A percentile compares a stretch with the other conserved stretches of the same genome.
Conservation (phyloP, 1,140 invertebrate species). For the Solenopsis invicta region DNA sequence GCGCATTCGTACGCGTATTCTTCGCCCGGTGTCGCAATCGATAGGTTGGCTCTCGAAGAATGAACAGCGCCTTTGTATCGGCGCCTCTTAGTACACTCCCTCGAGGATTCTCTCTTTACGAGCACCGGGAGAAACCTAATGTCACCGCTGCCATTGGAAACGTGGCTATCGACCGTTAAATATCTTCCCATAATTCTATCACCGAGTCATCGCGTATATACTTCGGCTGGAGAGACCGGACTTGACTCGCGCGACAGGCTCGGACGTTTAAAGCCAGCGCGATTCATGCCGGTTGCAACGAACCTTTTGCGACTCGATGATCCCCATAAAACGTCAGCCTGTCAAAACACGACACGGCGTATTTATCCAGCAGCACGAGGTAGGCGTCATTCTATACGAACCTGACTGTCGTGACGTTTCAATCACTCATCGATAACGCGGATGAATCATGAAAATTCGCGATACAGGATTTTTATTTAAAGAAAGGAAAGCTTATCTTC, state of each 20-base stretch:
- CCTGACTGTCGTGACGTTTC: conserved; percentile 8
- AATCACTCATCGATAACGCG: neutral
- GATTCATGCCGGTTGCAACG: conserved; percentile 35
- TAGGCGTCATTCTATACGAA: neutral
- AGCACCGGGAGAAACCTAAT: conserved; percentile 60
- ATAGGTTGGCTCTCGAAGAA: conserved; percentile 39
- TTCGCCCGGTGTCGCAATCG: conserved; percentile 21
- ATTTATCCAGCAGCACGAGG: conserved; percentile 3
- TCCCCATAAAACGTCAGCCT: neutral
- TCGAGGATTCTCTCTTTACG: conserved; percentile 13
- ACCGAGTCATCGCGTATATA: conserved; percentile 20
- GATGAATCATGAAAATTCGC: neutral
- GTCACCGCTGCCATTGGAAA: conserved; percentile 47
- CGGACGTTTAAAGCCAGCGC: conserved; percentile 31
- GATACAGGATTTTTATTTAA: neutral
- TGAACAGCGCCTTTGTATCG: conserved; percentile 41
- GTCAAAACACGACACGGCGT: conserved; percentile 35
- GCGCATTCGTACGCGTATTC: neutral
- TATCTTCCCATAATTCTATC: conserved; percentile 50
- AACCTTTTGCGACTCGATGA: neutral
- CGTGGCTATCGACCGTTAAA: conserved; percentile 11
- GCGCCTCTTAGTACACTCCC: conserved; percentile 27
- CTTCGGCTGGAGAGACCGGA: conserved; percentile 5
- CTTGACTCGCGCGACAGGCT: conserved; percentile 57
- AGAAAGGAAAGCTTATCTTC: neutral